Base-by-base conservation (phyloP, 2,113 vertebrate genomes). In the Stercorarius parasiticus region DNA sequence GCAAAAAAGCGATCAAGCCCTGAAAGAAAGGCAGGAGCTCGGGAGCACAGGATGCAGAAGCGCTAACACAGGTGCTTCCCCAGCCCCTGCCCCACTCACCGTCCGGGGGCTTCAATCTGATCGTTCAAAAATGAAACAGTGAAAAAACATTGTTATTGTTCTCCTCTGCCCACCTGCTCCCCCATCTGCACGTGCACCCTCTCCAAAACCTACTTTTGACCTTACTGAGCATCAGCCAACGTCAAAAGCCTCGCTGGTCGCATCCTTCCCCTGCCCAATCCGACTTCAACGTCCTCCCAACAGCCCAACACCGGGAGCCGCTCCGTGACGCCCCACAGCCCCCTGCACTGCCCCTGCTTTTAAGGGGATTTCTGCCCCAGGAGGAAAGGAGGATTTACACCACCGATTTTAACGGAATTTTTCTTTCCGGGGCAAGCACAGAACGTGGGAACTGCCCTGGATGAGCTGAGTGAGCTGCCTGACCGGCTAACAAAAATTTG, bases 401-500 rank as follows among this genome's bases (percentile, higher is more conserved):
- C 17, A 55, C 5, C 2, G 2, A 55, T n/a, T 88, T 82, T 43
- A 58, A 74, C 25, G 91, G 84, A 49, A 16, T 47, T 92, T 77
- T 66, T 76, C 49, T 56, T 88, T 53, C 70, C 52, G 53, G 82
- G 0, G 0, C 67, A 47, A 77, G 65, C 49, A 18, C 23, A 38
- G 82, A 82, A 52, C 3, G 14, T 91, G 95, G 88, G 86, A 93
- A 96, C 43, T 8, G 67, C 67, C 88, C 67, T 49, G 70, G 71
- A 72, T 2, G 2, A 91, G 90, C n/a, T n/a, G 59, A 65, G 66
- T 1, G 5, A 95, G 94, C 85, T 96, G 97, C 92, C 97, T 47
- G 91, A 97, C 90, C 30, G 10, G 91, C 95, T 76, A 90, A 87
- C 64, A 97, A 90, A 96, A 97, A 96, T 97, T 93, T 90, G 92